Percentiles rank a stretch among this genome's conserved stretches.
phyloP scores from a whole-genome alignment of 2,797 vertebrate species.

The Hemitrygon akajei region DNA sequence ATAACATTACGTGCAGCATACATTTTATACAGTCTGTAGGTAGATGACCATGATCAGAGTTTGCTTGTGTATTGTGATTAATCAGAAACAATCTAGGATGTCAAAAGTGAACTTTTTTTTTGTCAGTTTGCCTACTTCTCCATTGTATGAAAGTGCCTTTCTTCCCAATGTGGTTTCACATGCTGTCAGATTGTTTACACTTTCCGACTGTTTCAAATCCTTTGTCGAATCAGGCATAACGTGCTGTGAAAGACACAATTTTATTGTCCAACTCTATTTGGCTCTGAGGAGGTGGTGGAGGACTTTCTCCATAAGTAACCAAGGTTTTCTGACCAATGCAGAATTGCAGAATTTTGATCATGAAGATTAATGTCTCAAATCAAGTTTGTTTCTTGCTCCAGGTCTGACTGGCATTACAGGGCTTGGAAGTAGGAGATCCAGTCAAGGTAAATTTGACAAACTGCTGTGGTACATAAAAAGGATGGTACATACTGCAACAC shows the following conservation, averaged over 20 bases:
- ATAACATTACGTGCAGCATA: not conserved
- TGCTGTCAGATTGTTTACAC: not conserved
- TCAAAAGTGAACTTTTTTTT: not conserved
- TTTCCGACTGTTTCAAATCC: not conserved
- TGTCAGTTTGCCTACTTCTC: not conserved
- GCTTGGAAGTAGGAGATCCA: too few species aligned
- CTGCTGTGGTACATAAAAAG: too few species aligned
- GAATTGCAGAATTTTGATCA: not conserved
- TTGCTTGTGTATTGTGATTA: not conserved
- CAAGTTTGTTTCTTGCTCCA: not conserved
- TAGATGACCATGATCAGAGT: not conserved
- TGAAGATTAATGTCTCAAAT: not conserved
- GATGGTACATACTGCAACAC: too few species aligned
- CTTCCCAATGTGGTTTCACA: not conserved
- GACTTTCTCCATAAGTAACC: not conserved
- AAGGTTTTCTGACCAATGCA: not conserved
- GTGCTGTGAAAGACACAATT: not conserved
- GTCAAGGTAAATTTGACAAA: too few species aligned
- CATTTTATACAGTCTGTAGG: not conserved
- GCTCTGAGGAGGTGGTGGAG: not conserved
- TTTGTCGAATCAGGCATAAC: not conserved
- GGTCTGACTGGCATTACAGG: too few species aligned
- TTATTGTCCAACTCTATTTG: not conserved
- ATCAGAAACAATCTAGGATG: not conserved
- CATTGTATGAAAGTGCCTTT: not conserved